Evolutionary conservation across 2,888 invertebrate genomes (phyloP).

Genomic region (Selenia dentaria): DNA sequence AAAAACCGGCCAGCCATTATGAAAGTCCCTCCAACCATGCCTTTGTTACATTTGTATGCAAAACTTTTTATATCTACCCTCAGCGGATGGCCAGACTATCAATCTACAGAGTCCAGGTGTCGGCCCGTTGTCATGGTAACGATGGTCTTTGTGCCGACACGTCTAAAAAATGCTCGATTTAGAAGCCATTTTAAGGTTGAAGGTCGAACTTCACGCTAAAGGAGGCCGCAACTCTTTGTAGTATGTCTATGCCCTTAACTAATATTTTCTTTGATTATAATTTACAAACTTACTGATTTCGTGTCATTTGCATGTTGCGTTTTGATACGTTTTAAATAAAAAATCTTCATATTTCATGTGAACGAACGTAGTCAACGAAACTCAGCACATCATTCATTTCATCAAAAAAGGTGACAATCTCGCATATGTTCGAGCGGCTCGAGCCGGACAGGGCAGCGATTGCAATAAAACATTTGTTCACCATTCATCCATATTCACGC

Average conservation of each 20-base stretch:
- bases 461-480: constrained; percentile 36
- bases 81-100: constrained; percentile 51
- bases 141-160: constrained; percentile 43
- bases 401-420: constrained; percentile 41
- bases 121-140: constrained; percentile 56
- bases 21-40: constrained; percentile 45
- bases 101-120: constrained; percentile 63
- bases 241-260: no score
- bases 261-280: no score
- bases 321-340: no score
- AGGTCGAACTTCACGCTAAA: constrained; percentile 21
- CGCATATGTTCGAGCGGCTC: constrained; percentile 38
- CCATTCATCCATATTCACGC: constrained; percentile 32
- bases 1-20: constrained; percentile 50
- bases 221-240: constrained; percentile 15
- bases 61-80: constrained; percentile 64
- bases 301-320: no score
- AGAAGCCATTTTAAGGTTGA: constrained; percentile 21
- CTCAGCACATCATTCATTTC: constrained; percentile 19
- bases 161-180: constrained; percentile 32
- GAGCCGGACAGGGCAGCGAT: constrained; percentile 29
- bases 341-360: no score
- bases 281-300: no score
- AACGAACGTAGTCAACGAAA: constrained; percentile 3
- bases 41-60: constrained; percentile 66